These are phyloP conservation scores for Arothron firmamentum DNA, from an alignment of 2,113 vertebrate species.

Conservation along the genomic window DNA sequence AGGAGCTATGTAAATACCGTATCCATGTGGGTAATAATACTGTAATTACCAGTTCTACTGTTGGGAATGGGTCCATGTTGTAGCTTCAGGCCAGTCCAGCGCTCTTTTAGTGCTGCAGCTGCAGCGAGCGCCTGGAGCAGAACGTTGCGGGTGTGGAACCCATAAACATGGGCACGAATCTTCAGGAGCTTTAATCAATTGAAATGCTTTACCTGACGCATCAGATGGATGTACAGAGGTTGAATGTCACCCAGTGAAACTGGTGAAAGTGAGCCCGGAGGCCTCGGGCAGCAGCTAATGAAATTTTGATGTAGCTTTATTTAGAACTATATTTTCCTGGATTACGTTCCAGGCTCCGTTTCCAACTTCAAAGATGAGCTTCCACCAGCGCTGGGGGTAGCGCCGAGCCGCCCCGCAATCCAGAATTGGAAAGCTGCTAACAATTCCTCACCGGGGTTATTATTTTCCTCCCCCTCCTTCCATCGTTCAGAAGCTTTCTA, in stretches of 20 bases:
- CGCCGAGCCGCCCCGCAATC: conserved; percentile 7
- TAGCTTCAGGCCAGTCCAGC: background rate
- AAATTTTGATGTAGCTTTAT: conserved; percentile 70
- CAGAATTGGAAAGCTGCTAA: conserved; percentile 9
- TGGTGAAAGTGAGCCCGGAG: conserved; percentile 58
- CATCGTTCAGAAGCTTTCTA: conserved; percentile 32
- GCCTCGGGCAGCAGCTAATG: conserved; percentile 51
- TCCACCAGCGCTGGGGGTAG: conserved; percentile 57
- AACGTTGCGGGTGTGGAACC: background rate
- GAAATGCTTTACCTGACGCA: conserved; percentile 24
- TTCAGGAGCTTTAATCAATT: conserved; percentile 21
- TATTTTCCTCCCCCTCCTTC: background rate
- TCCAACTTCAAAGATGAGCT: conserved; percentile 67
- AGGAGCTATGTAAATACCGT: background rate
- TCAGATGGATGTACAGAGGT: conserved; percentile 54
- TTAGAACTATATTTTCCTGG: conserved; percentile 67
- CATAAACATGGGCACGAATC: background rate
- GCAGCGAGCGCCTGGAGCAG: background rate
- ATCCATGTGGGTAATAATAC: background rate
- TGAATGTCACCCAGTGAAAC: conserved; percentile 51
- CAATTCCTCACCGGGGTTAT: conserved; percentile 3
- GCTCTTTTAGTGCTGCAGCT: too few species aligned
- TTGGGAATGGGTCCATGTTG: background rate
- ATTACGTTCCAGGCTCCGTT: conserved; percentile 69
- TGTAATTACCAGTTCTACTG: background rate